Evolutionary conservation across 2,113 vertebrate species (phyloP).

Genomic region (Tapirus terrestris): DNA sequence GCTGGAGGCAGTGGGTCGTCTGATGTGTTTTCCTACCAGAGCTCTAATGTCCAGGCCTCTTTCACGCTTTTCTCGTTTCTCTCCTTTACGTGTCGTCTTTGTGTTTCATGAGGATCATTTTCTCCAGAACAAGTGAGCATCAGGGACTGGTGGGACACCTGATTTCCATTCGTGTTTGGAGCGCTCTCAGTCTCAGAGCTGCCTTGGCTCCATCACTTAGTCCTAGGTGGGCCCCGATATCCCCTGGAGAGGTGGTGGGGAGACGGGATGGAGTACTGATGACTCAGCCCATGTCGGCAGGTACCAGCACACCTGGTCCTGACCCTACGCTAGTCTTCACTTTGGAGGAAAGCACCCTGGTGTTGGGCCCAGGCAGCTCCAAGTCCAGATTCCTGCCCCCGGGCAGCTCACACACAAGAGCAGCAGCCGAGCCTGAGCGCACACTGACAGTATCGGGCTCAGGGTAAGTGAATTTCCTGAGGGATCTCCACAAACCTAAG

Average conservation of each 20-base stretch:
- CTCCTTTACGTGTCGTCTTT: not conserved
- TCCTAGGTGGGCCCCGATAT: no score
- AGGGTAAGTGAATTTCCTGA: rapidly evolving
- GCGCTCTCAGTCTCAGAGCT: not conserved
- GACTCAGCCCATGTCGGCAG: not conserved
- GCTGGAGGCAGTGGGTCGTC: rapidly evolving
- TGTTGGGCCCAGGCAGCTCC: rapidly evolving
- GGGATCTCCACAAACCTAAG: not conserved
- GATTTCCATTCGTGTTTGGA: not conserved
- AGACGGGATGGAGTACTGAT: rapidly evolving
- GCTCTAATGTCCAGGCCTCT: not conserved
- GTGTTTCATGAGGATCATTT: not conserved
- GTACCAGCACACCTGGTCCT: not conserved
- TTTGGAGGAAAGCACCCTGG: not conserved
- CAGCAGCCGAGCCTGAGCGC: rapidly evolving
- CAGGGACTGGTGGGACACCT: not conserved
- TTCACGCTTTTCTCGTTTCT: not conserved
- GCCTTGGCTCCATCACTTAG: not conserved
- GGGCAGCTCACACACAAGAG: no score
- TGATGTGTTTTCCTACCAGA: not conserved
- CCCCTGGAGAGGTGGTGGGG: not conserved
- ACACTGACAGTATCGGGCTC: rapidly evolving
- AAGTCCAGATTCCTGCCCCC: not conserved
- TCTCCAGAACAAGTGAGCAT: not conserved
- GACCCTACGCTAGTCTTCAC: not conserved